Evolutionary conservation across 2,797 vertebrate genomes (phyloP), one percentile per base, ranked within the genome.

Genomic region (Glyptemys insculpta): DNA sequence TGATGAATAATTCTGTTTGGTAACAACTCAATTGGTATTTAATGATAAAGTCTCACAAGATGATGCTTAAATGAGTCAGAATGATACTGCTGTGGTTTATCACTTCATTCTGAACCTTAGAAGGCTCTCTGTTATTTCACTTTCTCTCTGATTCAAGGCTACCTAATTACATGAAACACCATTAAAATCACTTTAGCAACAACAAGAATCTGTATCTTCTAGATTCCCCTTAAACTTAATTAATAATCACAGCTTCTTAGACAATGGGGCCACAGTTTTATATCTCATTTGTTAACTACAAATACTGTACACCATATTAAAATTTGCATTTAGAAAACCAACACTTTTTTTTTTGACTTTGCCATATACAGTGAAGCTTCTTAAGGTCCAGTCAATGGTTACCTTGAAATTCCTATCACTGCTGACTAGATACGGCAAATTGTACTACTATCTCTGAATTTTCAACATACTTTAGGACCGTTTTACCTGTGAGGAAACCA

Each of bases 1-100:
- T 92, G 74, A 81, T 88, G 79, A 91, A 79, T 85, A 93, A 74
- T 96, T 91, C 52, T 83, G n/a, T 47, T 90, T 95, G 16, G 19
- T 74, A 82, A 50, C 81, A 74, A 53, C 29, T 90, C 80, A 44
- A 3, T 57, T 87, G 92, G 9, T 59, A 49, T 37, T 88, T 86
- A 81, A 68, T 94, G 79, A 78, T 34, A 82, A 88, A 62, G 15
- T n/a, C 44, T 84, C 81, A 0, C 59, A 84, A 79, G 4, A 50
- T 94, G 65, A 5, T 79, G 86, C 92, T 93, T 72, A 80, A 86
- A 49, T 0, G 0, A 82, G 78, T 91, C 65, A 9, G 0, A 0
- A 41, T 76, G 65, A 2, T 85, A 6, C 25, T 9, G 15, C 82
- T n/a, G 80, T 21, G 74, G 79, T 57, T 81, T 47, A 57, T 50